Evolutionary conservation across 2,113 vertebrate genomes (phyloP).

Genomic region (Rhynchomys soricoides): DNA sequence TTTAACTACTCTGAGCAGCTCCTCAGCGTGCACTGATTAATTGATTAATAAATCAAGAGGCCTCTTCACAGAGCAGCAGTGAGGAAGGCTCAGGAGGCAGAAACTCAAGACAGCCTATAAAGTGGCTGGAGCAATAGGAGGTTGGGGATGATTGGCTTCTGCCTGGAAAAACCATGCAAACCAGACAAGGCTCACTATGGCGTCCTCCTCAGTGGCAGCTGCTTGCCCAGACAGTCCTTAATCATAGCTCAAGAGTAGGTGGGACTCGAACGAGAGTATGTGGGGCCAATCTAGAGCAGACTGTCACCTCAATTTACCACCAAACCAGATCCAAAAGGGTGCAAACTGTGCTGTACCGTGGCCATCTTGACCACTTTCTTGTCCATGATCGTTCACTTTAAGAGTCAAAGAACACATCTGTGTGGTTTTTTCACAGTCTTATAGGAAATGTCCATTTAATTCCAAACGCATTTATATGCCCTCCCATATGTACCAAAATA

Average conservation of each 20-base stretch:
- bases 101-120: constrained; percentile 75
- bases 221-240: not conserved
- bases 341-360: not conserved
- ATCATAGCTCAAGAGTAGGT: not conserved
- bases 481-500: not conserved
- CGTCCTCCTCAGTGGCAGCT: not conserved
- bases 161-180: constrained; percentile 16
- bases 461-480: not conserved
- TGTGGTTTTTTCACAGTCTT: not conserved
- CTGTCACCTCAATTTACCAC: not conserved
- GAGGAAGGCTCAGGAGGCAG: constrained; percentile 71
- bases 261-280: not conserved
- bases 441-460: not conserved
- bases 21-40: constrained; percentile 84
- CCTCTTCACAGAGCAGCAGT: constrained; percentile 71
- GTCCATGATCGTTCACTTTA: not conserved
- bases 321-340: not conserved
- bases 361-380: not conserved
- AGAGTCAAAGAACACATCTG: not conserved
- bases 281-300: not conserved
- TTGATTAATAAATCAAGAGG: constrained; percentile 87
- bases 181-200: not conserved
- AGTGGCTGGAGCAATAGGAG: constrained; percentile 76
- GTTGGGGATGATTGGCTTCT: constrained; percentile 66
- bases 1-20: constrained; percentile 84